Evolutionary conservation across 2,113 vertebrate genomes (phyloP).

Genomic region (Mionectes macconnelli): DNA sequence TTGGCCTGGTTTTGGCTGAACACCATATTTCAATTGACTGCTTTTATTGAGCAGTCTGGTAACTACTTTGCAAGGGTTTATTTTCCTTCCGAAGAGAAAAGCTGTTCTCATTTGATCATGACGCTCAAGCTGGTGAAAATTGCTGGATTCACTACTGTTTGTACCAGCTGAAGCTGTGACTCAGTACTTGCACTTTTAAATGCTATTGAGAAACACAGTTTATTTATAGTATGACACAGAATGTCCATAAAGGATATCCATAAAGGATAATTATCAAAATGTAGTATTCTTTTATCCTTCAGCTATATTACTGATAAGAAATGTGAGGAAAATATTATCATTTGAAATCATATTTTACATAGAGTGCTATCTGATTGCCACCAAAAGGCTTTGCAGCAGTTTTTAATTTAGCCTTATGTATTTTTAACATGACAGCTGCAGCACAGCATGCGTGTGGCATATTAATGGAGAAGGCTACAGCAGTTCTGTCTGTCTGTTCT

Average conservation of each 20-base stretch:
- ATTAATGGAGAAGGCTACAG: slow-evolving; percentile 44
- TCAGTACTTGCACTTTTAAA: background rate
- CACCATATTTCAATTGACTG: background rate
- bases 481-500: background rate
- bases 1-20: background rate
- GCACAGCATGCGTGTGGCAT: slow-evolving; percentile 19
- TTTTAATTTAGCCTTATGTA: slow-evolving; percentile 73
- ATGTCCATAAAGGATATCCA: background rate
- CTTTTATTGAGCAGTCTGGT: background rate
- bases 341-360: slow-evolving; percentile 49
- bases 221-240: background rate
- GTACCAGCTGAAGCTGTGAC: background rate
- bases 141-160: background rate
- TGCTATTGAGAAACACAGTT: background rate
- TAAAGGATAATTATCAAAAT: slow-evolving; percentile 3
- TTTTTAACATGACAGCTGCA: slow-evolving; percentile 70
- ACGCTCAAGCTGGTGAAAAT: slow-evolving; percentile 17
- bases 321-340: slow-evolving; percentile 33
- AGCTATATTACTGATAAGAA: background rate
- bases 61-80: background rate
- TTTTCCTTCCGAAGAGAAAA: slow-evolving; percentile 13
- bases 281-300: background rate
- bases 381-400: slow-evolving; percentile 38
- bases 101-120: background rate
- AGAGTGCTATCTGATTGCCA: slow-evolving; percentile 57